Evolutionary conservation across 1,140 invertebrate genomes (phyloP), one percentile per base, ranked within the genome.

Genomic region (Heterodera carotae): DNA sequence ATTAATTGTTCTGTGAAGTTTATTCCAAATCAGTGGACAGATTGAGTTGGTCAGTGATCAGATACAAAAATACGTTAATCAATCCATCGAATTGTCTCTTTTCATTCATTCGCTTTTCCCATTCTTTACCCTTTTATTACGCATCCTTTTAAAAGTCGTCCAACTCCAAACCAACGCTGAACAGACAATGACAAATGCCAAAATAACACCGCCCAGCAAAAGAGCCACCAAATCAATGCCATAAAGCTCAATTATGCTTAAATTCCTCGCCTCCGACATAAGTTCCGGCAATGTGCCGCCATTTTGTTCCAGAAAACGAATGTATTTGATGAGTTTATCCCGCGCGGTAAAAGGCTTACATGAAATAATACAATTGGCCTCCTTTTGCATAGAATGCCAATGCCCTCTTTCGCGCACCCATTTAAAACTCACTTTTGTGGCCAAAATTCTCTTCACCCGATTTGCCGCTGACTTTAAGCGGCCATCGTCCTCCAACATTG

Each of bases 231-330:
- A 31, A 36, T 78, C 76, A 27, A 77, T 59, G 67, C 60, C 75
- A 60, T 79, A 48, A 27, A 77, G 76, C 36, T 33, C 6, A 59
- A 79, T 43, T n/a, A 43, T 7, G 48, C 12, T 76, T 31, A 78
- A 48, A 70, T 78, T 39, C 53, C 76, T 33, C 31, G 60, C 59
- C 43, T 67, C 33, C n/a, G 72, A 12, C 27, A 77, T n/a, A 60
- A 78, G 62, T 60, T 78, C 77, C n/a, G 77, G 76, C 18, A 78
- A 34, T 53, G 15, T 18, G 31, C 77, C 77, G 34, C 76, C 77
- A 29, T 78, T 78, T 27, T 25, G 43, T 18, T 77, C 60, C 36
- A 77, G 36, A 78, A 78, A 78, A 2, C 71, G 75, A 25, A 78
- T 75, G 59, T 77, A 59, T 22, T 78, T 78, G 36, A 64, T 25